These are phyloP conservation scores for Prenolepis imparis DNA, from an alignment of 2,888 invertebrate species.

Conservation along the genomic window DNA sequence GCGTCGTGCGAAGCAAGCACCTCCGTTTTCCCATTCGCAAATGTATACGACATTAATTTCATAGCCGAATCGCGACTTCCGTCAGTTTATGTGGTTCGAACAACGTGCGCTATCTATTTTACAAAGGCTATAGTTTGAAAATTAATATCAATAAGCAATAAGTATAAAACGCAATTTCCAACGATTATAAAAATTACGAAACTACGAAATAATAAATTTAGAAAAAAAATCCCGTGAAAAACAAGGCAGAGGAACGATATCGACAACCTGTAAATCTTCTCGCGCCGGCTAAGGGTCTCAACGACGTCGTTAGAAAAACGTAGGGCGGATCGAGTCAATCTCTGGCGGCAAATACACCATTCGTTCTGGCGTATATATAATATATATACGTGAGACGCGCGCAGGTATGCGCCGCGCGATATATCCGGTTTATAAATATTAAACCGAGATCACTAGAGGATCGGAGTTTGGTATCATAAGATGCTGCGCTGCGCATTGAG, in stretches of 20 bases:
- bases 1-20: slow-evolving; percentile 50
- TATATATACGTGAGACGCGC: background rate
- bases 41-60: slow-evolving; percentile 76
- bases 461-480: slow-evolving; percentile 72
- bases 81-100: background rate
- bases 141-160: background rate
- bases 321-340: slow-evolving; percentile 47
- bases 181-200: background rate
- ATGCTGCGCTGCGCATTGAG: slow-evolving; percentile 74
- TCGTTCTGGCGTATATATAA: slow-evolving; percentile 39
- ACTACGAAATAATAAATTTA: slow-evolving; percentile 10
- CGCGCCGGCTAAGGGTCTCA: slow-evolving; percentile 19
- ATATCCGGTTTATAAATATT: slow-evolving; percentile 78
- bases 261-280: slow-evolving; percentile 25
- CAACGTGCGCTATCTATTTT: background rate
- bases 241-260: background rate
- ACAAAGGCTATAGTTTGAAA: background rate
- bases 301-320: slow-evolving; percentile 53
- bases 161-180: slow-evolving; percentile 24
- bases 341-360: slow-evolving; percentile 50
- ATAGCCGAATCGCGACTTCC: slow-evolving; percentile 48
- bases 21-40: slow-evolving; percentile 31
- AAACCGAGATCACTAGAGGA: slow-evolving; percentile 69
- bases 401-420: slow-evolving; percentile 49
- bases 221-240: background rate